phyloP scores from a whole-genome alignment of 2,797 vertebrate genomes.

The Sebastes minor region DNA sequence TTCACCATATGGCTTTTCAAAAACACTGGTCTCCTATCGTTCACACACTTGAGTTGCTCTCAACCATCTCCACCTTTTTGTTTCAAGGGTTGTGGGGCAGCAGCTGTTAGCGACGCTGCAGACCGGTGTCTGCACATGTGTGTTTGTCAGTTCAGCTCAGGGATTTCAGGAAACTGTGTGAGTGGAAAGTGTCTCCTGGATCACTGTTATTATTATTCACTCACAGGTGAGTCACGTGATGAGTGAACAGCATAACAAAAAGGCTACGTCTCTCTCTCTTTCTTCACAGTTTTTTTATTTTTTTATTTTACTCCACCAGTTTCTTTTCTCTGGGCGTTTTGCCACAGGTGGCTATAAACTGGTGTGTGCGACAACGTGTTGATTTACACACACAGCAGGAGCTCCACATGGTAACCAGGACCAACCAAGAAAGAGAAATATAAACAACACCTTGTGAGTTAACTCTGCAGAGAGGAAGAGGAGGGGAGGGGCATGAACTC shows the following conservation, averaged over 20 bases:
- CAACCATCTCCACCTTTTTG: neutral
- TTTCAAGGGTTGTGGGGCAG: conserved; percentile 4
- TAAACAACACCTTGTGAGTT: conserved; percentile 64
- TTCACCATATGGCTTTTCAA: neutral
- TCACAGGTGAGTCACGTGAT: conserved; percentile 8
- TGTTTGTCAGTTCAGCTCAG: conserved; percentile 34
- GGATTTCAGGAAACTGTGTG: conserved; percentile 36
- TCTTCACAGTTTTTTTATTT: too few relatives aligned
- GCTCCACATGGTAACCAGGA: conserved; percentile 48
- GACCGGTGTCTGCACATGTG: conserved; percentile 2
- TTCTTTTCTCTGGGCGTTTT: conserved; percentile 7
- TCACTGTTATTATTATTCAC: conserved; percentile 27
- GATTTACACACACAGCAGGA: conserved; percentile 67
- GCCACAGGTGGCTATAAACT: conserved; percentile 55
- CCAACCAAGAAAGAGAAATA: conserved; percentile 46
- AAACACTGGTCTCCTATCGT: neutral
- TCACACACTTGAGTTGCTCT: neutral
- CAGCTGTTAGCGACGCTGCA: conserved; percentile 53
- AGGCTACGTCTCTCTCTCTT: neutral
- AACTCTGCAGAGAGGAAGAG: conserved; percentile 44
- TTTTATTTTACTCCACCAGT: neutral
- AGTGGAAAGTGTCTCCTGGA: conserved; percentile 28
- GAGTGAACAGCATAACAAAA: conserved; percentile 3
- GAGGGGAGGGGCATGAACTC: conserved; percentile 18
- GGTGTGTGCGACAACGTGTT: conserved; percentile 47